Percentiles rank a stretch among this genome's conserved stretches.
phyloP scores from a whole-genome alignment of 2,888 invertebrate genomes.

The Cantharis flavilabris region DNA sequence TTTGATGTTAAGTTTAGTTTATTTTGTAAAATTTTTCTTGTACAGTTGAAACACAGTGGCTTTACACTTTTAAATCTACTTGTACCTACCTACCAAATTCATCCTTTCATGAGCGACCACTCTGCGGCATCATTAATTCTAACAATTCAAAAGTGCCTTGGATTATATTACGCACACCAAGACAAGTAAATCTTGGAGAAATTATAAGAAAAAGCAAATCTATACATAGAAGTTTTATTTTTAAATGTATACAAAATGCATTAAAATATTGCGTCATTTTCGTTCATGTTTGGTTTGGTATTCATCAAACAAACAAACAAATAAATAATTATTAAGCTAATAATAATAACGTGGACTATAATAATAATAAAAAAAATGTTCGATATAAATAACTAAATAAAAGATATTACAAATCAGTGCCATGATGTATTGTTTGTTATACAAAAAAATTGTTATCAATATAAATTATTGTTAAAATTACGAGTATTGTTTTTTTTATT shows the following conservation, averaged over 20 bases:
- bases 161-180: background rate
- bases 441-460: background rate
- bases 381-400: background rate
- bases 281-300: background rate
- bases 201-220: background rate
- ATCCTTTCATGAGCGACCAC: background rate
- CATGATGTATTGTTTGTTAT: background rate
- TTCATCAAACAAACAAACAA: background rate
- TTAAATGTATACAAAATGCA: conserved; percentile 14
- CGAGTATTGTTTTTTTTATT: background rate
- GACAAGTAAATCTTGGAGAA: background rate
- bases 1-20: background rate
- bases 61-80: background rate
- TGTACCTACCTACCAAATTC: background rate
- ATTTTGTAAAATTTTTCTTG: background rate
- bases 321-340: background rate
- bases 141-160: background rate
- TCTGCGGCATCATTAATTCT: background rate
- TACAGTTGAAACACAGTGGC: background rate
- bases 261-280: conserved; percentile 11
- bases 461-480: background rate
- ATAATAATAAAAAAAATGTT: background rate
- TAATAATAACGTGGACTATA: background rate
- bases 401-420: background rate
- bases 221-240: conserved; percentile 20